Base-by-base conservation (phyloP, 2,113 vertebrate genomes). In the Rissa tridactyla region DNA sequence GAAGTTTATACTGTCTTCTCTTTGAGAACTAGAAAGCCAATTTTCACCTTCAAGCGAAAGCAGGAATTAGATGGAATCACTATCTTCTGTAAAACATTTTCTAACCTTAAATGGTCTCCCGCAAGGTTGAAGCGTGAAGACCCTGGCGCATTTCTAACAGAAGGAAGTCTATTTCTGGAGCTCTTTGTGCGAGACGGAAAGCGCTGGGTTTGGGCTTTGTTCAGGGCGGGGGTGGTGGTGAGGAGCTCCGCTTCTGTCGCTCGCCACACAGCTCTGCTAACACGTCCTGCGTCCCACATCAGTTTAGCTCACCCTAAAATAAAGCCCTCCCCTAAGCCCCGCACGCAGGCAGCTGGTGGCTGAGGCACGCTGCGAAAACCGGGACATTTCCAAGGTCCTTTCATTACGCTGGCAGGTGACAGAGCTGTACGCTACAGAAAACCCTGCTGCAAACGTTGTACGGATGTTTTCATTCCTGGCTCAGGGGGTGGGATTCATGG, bases 171-270 rank as follows among this genome's bases (percentile, higher is more conserved):
- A 2, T 80, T 77, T 71, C 34, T 73, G n/a, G 21, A 89, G 6
- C 15, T 32, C 21, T 95, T 69, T 46, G 30, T 58, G 54, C 0
- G 0, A 42, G 32, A 47, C 0, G 0, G 72, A 65, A 94, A 78
- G 44, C 0, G 0, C 15, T 0, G 0, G 20, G 4, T 77, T 68
- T 82, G 38, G 60, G 20, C 44, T 82, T 82, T 88, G 29, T 38
- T 46, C 0, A 7, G 23, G 14, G 5, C 7, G 15, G 9, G 1
- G 16, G 20, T 30, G 9, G 4, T 14, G 5, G 5, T 38, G 49
- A n/a, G 7, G 12, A 78, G 16, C 18, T 91, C 17, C 1, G 0
- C 21, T 89, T 58, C 64, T 46, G 5, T 36, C 57, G 64, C 30
- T 77, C 69, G 71, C 26, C 21, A 6, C 19, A 22, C 19, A 75